Base-by-base conservation (phyloP, 2,888 invertebrate species). In the Anoncus sp. region DNA sequence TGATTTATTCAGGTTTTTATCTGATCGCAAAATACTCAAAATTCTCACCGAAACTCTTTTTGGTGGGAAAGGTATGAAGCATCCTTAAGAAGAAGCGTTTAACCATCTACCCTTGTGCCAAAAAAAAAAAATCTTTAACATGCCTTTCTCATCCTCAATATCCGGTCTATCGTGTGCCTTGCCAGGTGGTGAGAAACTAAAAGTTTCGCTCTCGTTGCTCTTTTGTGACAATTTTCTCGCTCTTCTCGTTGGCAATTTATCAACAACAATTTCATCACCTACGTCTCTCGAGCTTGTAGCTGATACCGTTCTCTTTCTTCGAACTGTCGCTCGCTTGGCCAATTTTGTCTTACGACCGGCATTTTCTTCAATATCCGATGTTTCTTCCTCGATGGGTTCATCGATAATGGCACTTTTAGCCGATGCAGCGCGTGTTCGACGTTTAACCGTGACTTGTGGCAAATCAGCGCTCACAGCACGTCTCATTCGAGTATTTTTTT, bases 391-490 rank as follows among this genome's bases (percentile, higher is more conserved):
- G 0, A 31, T 38, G 2, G 63, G 43, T 10, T 84, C 83, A n/a
- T 84, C 81, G 3, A 67, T 66, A 5, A 81, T 71, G 14, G 73
- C n/a, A 12, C 45, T 47, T 31, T 45, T 45, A 12, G 27, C 16
- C 0, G 84, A 81, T 7, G 80, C 69, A 16, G 78, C 85, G 14
- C 85, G 84, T 1, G 84, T 84, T 10, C 77, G 71, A 1, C 81
- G 85, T 40, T 82, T 87, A 0, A 74, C 55, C 4, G 82, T 83
- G 0, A 55, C 24, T 2, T 73, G 71, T 5, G 79, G 65, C 2
- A 81, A 72, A 24, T 89, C 88, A 0, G 87, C 85, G 55, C 90
- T 90, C 0, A 79, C 62, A 0, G 90, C 89, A 77, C 90, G 85
- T 51, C 87, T 83, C 22, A 59, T 51, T 24, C 84, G 77, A 5